Base-by-base conservation (phyloP, 92 coral and sea anemone species). In the Epizoanthus rinbou region DNA sequence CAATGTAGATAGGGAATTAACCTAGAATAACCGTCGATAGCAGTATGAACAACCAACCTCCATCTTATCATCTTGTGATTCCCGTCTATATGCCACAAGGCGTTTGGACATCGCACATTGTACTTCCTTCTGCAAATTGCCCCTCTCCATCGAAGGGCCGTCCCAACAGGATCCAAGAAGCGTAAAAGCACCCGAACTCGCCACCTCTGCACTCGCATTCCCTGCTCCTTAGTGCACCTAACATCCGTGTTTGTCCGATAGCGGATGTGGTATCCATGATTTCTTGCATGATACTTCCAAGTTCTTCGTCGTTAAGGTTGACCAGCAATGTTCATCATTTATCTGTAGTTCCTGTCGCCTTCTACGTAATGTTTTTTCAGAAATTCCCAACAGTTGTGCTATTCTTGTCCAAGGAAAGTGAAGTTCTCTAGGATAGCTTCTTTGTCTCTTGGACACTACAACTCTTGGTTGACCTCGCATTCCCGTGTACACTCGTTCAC, bases 401-500 rank as follows among this genome's bases (percentile, higher is more conserved):
- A 76, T 85, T 76, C 74, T 52, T 28, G 79, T 68, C 88, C 88
- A 76, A 11, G 84, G 54, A 76, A 85, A 86, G 74, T 86, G 81
- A 18, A 86, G 82, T 79, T 86, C 89, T 69, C 88, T 50, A 41
- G 79, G 75, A n/a, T 16, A 75, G 9, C 18, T 75, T 65, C 86
- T 83, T 69, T 86, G 92, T 53, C 89, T 79, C 80, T 86, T 79
- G 8, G 89, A 88, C 59, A 91, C 85, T 37, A 83, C 80, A 22
- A 88, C 16, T 82, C 81, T 86, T 72, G 91, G 90, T 73, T 85
- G 91, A 70, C 91, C 94, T 62, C 78, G 75, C 78, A 78, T 85
- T 41, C 94, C 94, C 17, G 90, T 86, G 76, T 88, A 82, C 62
- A 76, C 57, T 69, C 94, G 79, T 25, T 85, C 75, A 68, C 85